Conservation (phyloP, 2,113 vertebrate genomes). For the Phrynosoma platyrhinos region DNA sequence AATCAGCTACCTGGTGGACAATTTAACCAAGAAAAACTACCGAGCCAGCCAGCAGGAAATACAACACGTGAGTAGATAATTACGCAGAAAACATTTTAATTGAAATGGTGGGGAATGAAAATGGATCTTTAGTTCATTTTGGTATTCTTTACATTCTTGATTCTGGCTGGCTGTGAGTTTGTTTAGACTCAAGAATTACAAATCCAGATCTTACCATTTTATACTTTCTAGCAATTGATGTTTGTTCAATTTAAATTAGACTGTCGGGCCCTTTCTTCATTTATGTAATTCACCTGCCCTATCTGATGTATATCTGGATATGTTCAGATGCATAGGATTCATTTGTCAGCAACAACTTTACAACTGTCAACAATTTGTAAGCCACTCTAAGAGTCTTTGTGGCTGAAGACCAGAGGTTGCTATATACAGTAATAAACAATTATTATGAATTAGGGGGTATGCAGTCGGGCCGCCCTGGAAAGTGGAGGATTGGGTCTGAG, state of each 20-base stretch:
- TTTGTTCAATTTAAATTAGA: background rate
- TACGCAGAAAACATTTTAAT: background rate
- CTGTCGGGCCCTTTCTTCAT: rapidly evolving
- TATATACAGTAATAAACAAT: too few species aligned
- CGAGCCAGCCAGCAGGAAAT: slow-evolving; percentile 99
- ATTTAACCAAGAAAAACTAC: slow-evolving; percentile 99
- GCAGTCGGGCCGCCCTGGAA: too few species aligned
- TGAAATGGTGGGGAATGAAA: background rate
- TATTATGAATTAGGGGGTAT: too few species aligned
- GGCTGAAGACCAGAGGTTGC: too few species aligned
- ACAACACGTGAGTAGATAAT: slow-evolving; percentile 92
- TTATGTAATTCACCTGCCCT: background rate
- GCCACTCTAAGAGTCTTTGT: too few species aligned
- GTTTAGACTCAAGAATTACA: rapidly evolving
- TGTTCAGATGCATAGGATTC: background rate
- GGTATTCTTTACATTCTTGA: rapidly evolving
- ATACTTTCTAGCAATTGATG: background rate
- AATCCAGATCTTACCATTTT: background rate
- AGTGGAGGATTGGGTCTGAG: too few species aligned
- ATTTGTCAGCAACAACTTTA: background rate
- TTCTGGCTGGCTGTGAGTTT: background rate
- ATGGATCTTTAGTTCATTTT: rapidly evolving
- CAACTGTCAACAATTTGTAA: too few species aligned
- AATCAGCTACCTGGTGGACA: slow-evolving; percentile 99
- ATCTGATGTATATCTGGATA: background rate